Base-by-base conservation (phyloP, 2,113 vertebrate genomes). In the Sula dactylatra region DNA sequence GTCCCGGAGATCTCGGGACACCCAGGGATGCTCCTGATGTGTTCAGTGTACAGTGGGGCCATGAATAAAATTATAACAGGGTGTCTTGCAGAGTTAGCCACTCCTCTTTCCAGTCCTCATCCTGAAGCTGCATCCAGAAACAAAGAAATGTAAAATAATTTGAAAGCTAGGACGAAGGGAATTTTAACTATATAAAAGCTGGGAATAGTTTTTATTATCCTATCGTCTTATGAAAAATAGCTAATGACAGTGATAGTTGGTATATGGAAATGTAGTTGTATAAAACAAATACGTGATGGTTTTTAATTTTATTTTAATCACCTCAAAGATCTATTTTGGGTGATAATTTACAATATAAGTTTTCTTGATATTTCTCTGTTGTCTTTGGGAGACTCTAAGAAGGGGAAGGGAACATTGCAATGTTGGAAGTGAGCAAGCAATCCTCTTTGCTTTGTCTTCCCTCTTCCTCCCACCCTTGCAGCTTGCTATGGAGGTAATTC, bases 361-460 rank as follows among this genome's bases (percentile, higher is more conserved):
- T 67, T 40, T 40, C 34, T 40, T 47, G 44, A 1, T 49, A 4
- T 20, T 64, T 67, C 50, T n/a, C 70, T 77, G 49, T 7, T 52
- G 59, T 22, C 49, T 64, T 47, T 7, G 40, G 71, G 59, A 15
- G 64, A 9, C 50, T 82, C 66, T 38, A 12, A 20, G 62, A 27
- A 73, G 36, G 17, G 32, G 52, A 69, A 86, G 76, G 34, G 62
- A 24, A 13, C 13, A 4, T 3, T 5, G 52, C 50, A 18, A 1
- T 4, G 9, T 7, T 11, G 78, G 27, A 26, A 16, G 32, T 0
- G 4, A 59, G 73, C 1, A 3, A 66, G 79, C 16, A 27, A 42
- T 14, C 36, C 42, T 31, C 49, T 62, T 7, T 50, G 79, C 83
- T 80, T 61, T 61, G 36, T 81, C 40, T 40, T 7, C 36, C 45